Evolutionary conservation across 2,888 invertebrate species (phyloP).

Genomic region (Lordiphosa fenestrarum): DNA sequence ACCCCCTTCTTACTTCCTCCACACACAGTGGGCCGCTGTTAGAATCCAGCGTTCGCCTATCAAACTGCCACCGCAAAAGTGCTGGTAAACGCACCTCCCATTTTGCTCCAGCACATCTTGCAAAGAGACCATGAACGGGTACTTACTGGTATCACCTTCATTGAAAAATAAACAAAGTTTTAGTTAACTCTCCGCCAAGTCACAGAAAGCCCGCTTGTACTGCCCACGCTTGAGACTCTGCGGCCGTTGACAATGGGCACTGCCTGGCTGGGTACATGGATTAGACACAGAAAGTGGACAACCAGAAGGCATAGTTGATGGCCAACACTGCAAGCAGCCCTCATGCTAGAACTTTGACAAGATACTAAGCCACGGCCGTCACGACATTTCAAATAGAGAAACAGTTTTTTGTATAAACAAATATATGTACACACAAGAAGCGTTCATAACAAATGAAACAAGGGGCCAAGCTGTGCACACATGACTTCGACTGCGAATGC

Average conservation of each 20-base stretch:
- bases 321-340: slow-evolving; percentile 31
- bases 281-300: slow-evolving; percentile 5
- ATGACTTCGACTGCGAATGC: slow-evolving; percentile 53
- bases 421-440: slow-evolving; percentile 37
- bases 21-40: slow-evolving; percentile 78
- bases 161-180: slow-evolving; percentile 5
- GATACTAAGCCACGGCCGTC: slow-evolving; percentile 47
- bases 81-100: slow-evolving; percentile 45
- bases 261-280: slow-evolving; percentile 17
- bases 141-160: slow-evolving; percentile 55
- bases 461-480: slow-evolving; percentile 72
- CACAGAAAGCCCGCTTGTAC: slow-evolving; percentile 24
- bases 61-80: slow-evolving; percentile 79
- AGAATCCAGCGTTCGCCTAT: slow-evolving; percentile 75
- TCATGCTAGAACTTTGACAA: slow-evolving; percentile 45
- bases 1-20: slow-evolving; percentile 65
- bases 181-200: slow-evolving; percentile 7
- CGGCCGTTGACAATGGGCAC: slow-evolving; percentile 75
- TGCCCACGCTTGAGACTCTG: slow-evolving; percentile 57
- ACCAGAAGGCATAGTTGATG: slow-evolving; percentile 15
- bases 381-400: slow-evolving; percentile 38
- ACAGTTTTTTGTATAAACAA: slow-evolving; percentile 34
- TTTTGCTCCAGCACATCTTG: slow-evolving; percentile 59
- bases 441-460: slow-evolving; percentile 24
- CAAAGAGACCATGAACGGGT: slow-evolving; percentile 77